Base-by-base conservation (phyloP, 2,113 vertebrate species). In the Rallus limicola region DNA sequence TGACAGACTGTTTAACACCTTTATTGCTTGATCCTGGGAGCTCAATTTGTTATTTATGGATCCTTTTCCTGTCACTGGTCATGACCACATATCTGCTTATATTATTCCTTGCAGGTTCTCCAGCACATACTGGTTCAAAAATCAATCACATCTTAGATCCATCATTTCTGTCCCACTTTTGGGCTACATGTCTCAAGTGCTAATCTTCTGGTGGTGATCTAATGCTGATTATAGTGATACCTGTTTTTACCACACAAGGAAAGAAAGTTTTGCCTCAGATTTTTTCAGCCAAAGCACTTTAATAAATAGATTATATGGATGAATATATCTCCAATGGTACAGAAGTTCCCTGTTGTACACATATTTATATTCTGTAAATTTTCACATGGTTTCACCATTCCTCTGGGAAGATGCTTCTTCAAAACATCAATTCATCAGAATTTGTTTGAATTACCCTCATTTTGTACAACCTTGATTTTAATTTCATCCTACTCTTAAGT, bases 41-140 rank as follows among this genome's bases (percentile, higher is more conserved):
- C 65, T 92, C 76, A 84, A 94, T 89, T 89, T 93, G 69, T 95
- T 96, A 86, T 92, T 96, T 93, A 82, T 58, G 2, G 9, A 82
- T 84, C 90, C 60, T 92, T 95, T 56, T 64, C 34, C 55, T 96
- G 88, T 71, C 86, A 26, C 53, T 78, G 34, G 64, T 62, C 85
- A 81, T 80, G 90, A 92, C 42, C 65, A 68, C 60, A 6, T 84
- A 91, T 82, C 92, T 89, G 72, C 28, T 91, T 91, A 40, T 68
- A 86, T 89, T 93, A 93, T 91, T 96, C 88, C 69, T 93, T 86
- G 53, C 76, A 92, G 86, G 62, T 78, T 89, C 90, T 84, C 44
- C 65, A 72, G 83, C 36, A 79, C 48, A 55, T 53, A 18, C 44
- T 79, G 55, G 44, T 95, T 94, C 53, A 94, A 93, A 95, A 95